A percentile compares a stretch with the other conserved stretches of the same genome.
Evolutionary conservation across 2,113 vertebrate species (phyloP).

Genomic region (Chiloscyllium plagiosum): DNA sequence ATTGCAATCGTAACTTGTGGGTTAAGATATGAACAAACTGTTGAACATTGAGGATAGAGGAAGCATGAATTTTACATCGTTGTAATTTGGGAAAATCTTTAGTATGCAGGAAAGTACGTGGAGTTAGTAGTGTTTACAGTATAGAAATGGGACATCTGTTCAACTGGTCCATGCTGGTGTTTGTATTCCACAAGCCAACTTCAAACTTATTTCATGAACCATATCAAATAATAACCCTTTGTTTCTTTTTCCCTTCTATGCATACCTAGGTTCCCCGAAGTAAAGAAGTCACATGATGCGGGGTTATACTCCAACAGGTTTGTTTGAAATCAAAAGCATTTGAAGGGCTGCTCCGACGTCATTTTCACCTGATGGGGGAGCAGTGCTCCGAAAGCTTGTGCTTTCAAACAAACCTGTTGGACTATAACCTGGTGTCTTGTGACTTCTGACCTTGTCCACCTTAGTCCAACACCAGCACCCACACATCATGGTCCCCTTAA

Average conservation of each 20-base stretch:
- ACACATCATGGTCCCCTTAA: not conserved
- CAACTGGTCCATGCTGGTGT: not conserved
- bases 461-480: too few species aligned
- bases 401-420: too few species aligned
- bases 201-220: not conserved
- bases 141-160: not conserved
- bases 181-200: not conserved
- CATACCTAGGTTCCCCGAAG: not conserved
- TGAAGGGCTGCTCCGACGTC: too few species aligned
- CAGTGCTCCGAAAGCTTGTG: too few species aligned
- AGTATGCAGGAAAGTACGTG: not conserved
- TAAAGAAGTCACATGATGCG: too few species aligned
- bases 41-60: not conserved
- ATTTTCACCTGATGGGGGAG: too few species aligned
- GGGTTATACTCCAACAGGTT: too few species aligned
- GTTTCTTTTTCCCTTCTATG: not conserved
- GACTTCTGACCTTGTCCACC: too few species aligned
- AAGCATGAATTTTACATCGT: not conserved
- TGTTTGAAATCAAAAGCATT: too few species aligned
- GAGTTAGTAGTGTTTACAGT: not conserved
- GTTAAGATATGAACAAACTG: not conserved
- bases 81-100: not conserved
- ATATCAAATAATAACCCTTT: not conserved
- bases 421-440: too few species aligned
- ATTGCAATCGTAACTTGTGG: not conserved